A percentile compares a stretch with the other conserved stretches of the same genome.
phyloP scores from a whole-genome alignment of 2,113 vertebrate species.

The Hemiprocne comata region DNA sequence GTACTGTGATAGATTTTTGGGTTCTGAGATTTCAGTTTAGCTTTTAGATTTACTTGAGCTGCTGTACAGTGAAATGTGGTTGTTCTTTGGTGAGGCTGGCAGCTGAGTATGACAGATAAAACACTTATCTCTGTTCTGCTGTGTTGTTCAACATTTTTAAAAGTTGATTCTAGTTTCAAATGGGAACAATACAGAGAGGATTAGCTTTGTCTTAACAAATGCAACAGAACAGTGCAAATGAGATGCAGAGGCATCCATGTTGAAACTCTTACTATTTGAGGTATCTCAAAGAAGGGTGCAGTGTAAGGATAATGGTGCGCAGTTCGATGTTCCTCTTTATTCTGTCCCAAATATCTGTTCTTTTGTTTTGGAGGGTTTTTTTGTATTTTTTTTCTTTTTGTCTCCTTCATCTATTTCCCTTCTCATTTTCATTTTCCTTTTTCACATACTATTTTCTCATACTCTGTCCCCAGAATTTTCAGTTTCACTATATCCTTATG shows the following conservation, averaged over 20 bases:
- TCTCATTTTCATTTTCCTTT: not conserved
- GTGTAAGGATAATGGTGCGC: not conserved
- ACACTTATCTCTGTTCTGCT: not conserved
- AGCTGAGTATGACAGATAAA: constrained; percentile 34
- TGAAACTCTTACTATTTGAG: not conserved
- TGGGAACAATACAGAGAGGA: not conserved
- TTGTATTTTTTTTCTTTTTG: not conserved
- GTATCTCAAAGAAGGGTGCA: not conserved
- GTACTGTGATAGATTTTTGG: constrained; percentile 15
- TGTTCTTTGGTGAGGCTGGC: not conserved
- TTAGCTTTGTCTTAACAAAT: constrained; percentile 34
- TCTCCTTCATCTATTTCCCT: not conserved
- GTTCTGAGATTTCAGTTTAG: constrained; percentile 40
- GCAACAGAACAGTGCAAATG: not conserved
- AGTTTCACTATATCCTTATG: not conserved
- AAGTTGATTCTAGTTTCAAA: constrained; percentile 14
- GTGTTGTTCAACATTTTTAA: not conserved
- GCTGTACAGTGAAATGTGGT: constrained; percentile 4
- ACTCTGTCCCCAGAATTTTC: not conserved
- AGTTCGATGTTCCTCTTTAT: not conserved
- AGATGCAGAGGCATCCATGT: not conserved
- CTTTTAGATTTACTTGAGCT: constrained; percentile 37
- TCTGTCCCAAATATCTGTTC: not conserved
- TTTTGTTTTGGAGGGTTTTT: not conserved
- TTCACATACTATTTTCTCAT: not conserved